Percentiles rank a stretch among this genome's conserved stretches.
Evolutionary conservation across 2,113 vertebrate genomes (phyloP).

Genomic region (Alosa alosa): DNA sequence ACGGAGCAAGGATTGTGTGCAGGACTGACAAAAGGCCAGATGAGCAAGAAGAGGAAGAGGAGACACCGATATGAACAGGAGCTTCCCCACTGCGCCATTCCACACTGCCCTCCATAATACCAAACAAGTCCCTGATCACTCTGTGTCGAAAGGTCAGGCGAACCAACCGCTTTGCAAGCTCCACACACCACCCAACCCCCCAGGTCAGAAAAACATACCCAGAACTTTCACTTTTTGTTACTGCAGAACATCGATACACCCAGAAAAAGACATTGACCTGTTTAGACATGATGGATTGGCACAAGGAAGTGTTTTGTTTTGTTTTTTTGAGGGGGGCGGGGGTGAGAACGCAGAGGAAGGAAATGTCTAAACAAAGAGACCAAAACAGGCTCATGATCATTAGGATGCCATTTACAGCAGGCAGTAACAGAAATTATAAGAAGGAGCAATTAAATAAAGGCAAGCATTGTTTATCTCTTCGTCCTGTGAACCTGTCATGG

Average conservation of each 20-base stretch:
- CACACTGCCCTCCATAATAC: neutral
- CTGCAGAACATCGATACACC: neutral
- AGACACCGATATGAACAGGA: neutral
- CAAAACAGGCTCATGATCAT: neutral
- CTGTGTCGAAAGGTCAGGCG: neutral
- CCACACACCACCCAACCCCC: neutral
- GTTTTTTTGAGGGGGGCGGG: neutral
- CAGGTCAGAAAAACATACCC: neutral
- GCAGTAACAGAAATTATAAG: neutral
- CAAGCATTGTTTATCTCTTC: neutral
- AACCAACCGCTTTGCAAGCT: neutral
- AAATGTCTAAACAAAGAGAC: slow-evolving; percentile 2
- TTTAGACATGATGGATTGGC: neutral
- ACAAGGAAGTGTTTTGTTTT: neutral
- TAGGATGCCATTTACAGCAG: neutral
- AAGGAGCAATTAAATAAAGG: neutral
- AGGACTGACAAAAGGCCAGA: neutral
- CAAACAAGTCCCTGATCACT: neutral
- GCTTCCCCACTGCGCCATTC: neutral
- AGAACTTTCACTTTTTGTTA: neutral
- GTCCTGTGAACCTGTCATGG: neutral
- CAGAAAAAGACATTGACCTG: neutral
- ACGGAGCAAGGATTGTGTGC: neutral
- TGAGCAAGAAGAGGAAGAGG: neutral
- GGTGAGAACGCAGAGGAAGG: neutral